Evolutionary conservation across 2,888 invertebrate genomes (phyloP), one percentile per base, ranked within the genome.

Genomic region (Caenorhabditis uteleia): DNA sequence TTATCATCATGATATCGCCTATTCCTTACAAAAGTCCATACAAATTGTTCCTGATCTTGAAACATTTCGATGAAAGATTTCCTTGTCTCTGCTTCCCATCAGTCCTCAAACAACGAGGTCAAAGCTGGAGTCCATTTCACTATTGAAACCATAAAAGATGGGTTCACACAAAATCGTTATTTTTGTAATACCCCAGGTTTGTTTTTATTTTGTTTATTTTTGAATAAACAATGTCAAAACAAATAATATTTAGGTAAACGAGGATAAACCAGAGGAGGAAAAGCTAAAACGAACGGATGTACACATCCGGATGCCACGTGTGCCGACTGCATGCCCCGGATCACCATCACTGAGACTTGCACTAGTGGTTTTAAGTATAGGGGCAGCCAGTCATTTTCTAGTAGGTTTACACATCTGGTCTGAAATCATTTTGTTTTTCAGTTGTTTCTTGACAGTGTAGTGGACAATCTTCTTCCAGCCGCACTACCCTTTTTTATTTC

Each of bases 381-480:
- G 78, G 12, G 77, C 73, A n/a, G 77, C 76, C 7, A 70, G 74
- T 42, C 70, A 77, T 57, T 78, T 78, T 50, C 40, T 77, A 55
- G 77, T 77, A 33, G 25, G 34, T 29, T 14, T 2, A 16, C 21
- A 7, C 38, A 20, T 31, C 27, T 33, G 21, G 10, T 25, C 23
- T 40, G 25, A 29, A 39, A 14, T 16, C 16, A 12, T n/a, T 26
- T 27, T 25, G 26, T 20, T 6, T 45, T 72, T 50, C 58, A 77
- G 78, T 68, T 78, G 26, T 77, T 70, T 25, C 61, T 77, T 3
- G 79, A 79, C 58, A 71, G 74, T 45, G 79, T 79, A 14, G 79
- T 79, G n/a, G 79, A 80, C 56, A 79, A 79, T 56, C 54, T 79
- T 7, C 54, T 78, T 4, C 77, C 79, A 6, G 72, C 78, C 3